Percentiles rank a stretch among this genome's conserved stretches.
Evolutionary conservation across 2,797 vertebrate genomes (phyloP).

Genomic region (Serranus cabrilla): DNA sequence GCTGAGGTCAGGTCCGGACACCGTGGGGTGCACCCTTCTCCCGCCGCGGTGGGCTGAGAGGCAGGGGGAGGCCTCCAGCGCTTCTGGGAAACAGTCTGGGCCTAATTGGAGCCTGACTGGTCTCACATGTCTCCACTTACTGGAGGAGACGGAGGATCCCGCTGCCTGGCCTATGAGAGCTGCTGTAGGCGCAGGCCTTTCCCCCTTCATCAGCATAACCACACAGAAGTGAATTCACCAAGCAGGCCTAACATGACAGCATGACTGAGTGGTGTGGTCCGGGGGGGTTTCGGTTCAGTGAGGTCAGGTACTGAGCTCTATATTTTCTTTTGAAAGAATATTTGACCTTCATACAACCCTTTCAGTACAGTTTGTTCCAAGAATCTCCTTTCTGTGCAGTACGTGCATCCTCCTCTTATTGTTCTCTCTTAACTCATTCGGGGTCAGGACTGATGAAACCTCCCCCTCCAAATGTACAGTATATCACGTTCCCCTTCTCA

Average conservation of each 20-base stretch:
- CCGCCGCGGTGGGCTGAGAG: constrained; percentile 59
- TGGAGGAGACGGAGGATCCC: constrained; percentile 72
- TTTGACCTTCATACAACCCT: constrained; percentile 2
- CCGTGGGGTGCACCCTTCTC: constrained; percentile 71
- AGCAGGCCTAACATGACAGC: constrained; percentile 48
- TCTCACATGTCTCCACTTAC: constrained; percentile 85
- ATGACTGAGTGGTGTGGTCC: constrained; percentile 43
- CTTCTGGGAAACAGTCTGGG: constrained; percentile 85
- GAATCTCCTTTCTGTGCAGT: constrained; percentile 32
- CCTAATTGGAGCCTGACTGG: constrained; percentile 81
- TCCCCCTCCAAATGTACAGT: neutral
- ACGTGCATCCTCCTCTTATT: constrained; percentile 30
- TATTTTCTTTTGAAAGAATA: neutral
- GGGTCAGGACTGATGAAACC: constrained; percentile 15
- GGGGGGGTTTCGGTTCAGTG: constrained; percentile 24
- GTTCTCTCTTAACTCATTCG: constrained; percentile 41
- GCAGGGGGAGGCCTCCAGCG: constrained; percentile 69
- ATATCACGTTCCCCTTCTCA: constrained; percentile 44
- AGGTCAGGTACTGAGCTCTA: constrained; percentile 33
- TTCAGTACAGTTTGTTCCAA: constrained; percentile 45
- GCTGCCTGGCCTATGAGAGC: constrained; percentile 56
- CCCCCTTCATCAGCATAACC: constrained; percentile 64
- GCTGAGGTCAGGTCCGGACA: constrained; percentile 75
- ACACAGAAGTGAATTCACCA: constrained; percentile 51
- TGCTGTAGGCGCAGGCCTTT: constrained; percentile 46